phyloP scores from a whole-genome alignment of 2,888 invertebrate genomes.

The Liopterus haemorrhoidalis region DNA sequence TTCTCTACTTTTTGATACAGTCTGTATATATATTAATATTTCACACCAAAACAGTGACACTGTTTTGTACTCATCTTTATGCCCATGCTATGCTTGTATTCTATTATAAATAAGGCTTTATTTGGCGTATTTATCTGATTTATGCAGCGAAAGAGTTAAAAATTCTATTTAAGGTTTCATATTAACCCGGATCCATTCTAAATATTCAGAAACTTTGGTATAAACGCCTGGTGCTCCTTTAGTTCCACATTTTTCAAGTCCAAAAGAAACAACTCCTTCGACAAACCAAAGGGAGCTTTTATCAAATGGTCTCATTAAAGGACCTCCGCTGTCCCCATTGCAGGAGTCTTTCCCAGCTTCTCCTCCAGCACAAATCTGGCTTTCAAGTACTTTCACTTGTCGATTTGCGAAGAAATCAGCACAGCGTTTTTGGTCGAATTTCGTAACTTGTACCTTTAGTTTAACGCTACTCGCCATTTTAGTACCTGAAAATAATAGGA shows the following conservation, averaged over 20 bases:
- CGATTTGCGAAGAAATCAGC: not conserved
- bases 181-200: constrained; percentile 56
- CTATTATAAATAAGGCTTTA: too few relatives aligned
- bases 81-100: too few relatives aligned
- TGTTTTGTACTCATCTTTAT: too few relatives aligned
- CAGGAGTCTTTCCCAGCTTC: constrained; percentile 58
- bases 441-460: constrained; percentile 5
- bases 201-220: constrained; percentile 43
- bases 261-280: constrained; percentile 63
- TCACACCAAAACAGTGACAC: too few relatives aligned
- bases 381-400: constrained; percentile 29
- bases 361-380: constrained; percentile 42
- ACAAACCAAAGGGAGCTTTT: constrained; percentile 52
- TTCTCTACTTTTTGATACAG: too few relatives aligned
- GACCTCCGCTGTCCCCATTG: constrained; percentile 71
- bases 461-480: constrained; percentile 8
- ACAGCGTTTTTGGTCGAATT: not conserved
- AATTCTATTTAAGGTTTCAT: constrained; percentile 33
- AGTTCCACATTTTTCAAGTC: constrained; percentile 41
- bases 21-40: too few relatives aligned
- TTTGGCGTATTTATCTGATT: too few relatives aligned
- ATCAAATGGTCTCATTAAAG: constrained; percentile 56
- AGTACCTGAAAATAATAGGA: constrained; percentile 5
- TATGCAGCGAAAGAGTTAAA: too few relatives aligned
- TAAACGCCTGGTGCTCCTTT: constrained; percentile 40